A percentile compares a stretch with the other conserved stretches of the same genome.
These are phyloP conservation scores for Dilophus febrilis DNA, from an alignment of 2,888 invertebrate species.

Conservation along the genomic window DNA sequence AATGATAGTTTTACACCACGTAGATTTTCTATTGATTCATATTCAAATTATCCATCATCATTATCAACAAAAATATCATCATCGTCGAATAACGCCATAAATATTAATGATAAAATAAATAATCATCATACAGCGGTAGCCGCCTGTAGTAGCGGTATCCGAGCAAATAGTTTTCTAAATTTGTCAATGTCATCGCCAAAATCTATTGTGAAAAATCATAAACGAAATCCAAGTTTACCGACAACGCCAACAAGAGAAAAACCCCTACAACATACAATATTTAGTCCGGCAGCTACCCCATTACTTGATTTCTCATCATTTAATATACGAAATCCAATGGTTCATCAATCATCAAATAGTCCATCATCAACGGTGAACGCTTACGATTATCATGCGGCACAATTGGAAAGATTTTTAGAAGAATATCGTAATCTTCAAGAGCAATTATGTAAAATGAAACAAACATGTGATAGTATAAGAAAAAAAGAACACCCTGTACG, in stretches of 20 bases:
- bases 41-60: conserved; percentile 23
- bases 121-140: too few species aligned
- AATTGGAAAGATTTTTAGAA: conserved; percentile 60
- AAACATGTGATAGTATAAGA: conserved; percentile 51
- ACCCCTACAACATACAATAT: background rate
- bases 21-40: conserved; percentile 34
- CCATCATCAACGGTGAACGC: conserved; percentile 35
- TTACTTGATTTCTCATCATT: conserved; percentile 41
- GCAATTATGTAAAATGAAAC: conserved; percentile 64
- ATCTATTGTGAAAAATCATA: conserved; percentile 16
- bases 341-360: conserved; percentile 27
- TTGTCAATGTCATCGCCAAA: conserved; percentile 36
- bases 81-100: conserved; percentile 15
- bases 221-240: conserved; percentile 42
- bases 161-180: conserved; percentile 55
- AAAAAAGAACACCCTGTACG: conserved; percentile 29
- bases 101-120: too few species aligned
- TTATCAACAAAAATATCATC: conserved; percentile 2
- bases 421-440: conserved; percentile 62
- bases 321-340: conserved; percentile 27
- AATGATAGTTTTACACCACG: conserved; percentile 39
- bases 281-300: conserved; percentile 35
- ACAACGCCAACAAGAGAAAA: conserved; percentile 41
- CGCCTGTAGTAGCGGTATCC: conserved; percentile 25
- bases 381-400: conserved; percentile 64